Percentiles rank a stretch among this genome's conserved stretches.
phyloP scores from a whole-genome alignment of 1,140 invertebrate genomes.

The Pachypeltis micranthus region DNA sequence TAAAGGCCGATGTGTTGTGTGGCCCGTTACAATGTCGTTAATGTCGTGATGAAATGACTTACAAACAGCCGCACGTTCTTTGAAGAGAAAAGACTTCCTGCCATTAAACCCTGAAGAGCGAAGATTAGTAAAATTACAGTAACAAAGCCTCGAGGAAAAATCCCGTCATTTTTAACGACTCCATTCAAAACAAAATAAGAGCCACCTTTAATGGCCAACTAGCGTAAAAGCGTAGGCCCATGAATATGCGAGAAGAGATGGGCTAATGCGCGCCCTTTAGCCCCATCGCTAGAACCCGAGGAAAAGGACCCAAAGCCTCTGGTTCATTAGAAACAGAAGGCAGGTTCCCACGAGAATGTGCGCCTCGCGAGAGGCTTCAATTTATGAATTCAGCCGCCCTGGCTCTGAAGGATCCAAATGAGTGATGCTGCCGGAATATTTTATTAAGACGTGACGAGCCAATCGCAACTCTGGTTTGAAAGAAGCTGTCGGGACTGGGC shows the following conservation, averaged over 20 bases:
- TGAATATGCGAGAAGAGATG: constrained; percentile 3
- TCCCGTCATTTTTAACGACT: constrained; percentile 2
- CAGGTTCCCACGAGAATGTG: constrained; percentile 1
- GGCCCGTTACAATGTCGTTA: too few relatives aligned
- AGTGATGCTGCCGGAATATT: background rate
- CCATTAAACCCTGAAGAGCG: background rate
- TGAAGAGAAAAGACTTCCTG: background rate
- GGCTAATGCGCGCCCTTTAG: background rate
- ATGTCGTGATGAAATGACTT: too few relatives aligned
- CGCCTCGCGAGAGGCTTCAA: background rate
- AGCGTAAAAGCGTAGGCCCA: background rate
- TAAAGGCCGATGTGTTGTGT: too few relatives aligned
- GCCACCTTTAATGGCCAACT: background rate
- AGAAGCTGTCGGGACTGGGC: too few relatives aligned
- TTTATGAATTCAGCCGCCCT: constrained; percentile 6
- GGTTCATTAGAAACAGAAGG: background rate
- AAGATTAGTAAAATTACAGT: background rate
- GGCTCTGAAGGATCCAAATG: background rate
- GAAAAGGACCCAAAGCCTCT: background rate
- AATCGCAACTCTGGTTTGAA: background rate
- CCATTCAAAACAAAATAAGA: constrained; percentile 4
- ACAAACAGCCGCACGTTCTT: too few relatives aligned
- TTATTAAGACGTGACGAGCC: constrained; percentile 6
- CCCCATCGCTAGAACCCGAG: background rate
- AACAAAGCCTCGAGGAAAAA: background rate